Conservation (phyloP, 2,797 vertebrate genomes). For the Enteromius anoplus region DNA sequence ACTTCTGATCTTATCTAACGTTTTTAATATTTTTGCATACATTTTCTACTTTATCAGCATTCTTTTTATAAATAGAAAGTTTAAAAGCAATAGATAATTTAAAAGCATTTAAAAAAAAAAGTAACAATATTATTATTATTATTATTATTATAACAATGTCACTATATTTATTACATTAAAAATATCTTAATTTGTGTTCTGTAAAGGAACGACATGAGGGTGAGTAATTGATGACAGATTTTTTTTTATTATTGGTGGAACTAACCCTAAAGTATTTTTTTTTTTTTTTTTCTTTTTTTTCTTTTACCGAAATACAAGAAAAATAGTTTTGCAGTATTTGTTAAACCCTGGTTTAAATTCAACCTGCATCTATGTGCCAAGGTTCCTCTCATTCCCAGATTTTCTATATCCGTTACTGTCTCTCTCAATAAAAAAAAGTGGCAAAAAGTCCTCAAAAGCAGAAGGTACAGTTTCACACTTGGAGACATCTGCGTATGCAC, state of each 20-base stretch:
- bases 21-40: neutral
- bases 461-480: slow-evolving; percentile 39
- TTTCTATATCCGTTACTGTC: neutral
- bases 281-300: too few relatives aligned
- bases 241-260: too few relatives aligned
- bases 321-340: neutral
- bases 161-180: too few relatives aligned
- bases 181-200: too few relatives aligned
- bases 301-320: neutral
- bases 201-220: too few relatives aligned
- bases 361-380: neutral
- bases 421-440: neutral
- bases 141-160: too few relatives aligned
- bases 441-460: slow-evolving; percentile 10
- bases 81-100: neutral
- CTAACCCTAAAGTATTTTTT: neutral
- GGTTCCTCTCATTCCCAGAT: neutral
- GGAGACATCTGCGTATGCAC: slow-evolving; percentile 19
- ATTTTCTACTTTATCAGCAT: neutral
- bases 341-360: neutral
- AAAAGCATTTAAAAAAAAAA: too few relatives aligned
- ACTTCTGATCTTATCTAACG: neutral
- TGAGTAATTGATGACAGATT: too few relatives aligned
- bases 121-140: too few relatives aligned
- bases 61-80: neutral